Evolutionary conservation across 2,888 invertebrate genomes (phyloP).

Genomic region (Eumacrocentrus americanus): DNA sequence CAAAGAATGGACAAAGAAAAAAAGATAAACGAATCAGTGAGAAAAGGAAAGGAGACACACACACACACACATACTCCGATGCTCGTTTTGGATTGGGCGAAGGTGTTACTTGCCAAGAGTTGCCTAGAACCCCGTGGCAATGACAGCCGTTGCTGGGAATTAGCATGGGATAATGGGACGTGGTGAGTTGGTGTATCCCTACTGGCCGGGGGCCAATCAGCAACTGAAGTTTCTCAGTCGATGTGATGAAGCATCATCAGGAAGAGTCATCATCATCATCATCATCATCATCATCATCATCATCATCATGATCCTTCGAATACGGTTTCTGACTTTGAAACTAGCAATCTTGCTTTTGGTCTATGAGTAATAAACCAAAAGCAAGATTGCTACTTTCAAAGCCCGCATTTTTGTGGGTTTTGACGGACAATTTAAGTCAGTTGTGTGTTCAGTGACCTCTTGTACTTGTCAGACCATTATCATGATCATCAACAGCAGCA

Average conservation of each 20-base stretch:
- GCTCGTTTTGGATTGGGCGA: conserved; percentile 49
- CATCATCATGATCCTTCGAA: no score
- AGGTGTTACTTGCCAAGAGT: conserved; percentile 61
- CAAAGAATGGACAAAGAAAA: conserved; percentile 21
- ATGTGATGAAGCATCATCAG: conserved; percentile 11
- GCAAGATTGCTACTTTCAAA: no score
- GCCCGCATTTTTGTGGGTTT: no score
- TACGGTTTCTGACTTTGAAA: no score
- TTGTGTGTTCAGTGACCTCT: no score
- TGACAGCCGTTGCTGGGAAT: conserved; percentile 60
- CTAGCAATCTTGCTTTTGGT: no score
- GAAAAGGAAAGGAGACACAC: conserved; percentile 34
- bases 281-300: background rate
- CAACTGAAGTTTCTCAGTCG: conserved; percentile 40
- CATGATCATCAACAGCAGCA: background rate
- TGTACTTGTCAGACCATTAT: background rate
- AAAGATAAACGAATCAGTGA: conserved; percentile 35
- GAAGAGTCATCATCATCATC: conserved; percentile 19
- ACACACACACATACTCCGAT: no score
- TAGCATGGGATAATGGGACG: conserved; percentile 61
- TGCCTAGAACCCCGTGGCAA: conserved; percentile 53
- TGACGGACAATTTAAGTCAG: no score
- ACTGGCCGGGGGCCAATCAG: conserved; percentile 51
- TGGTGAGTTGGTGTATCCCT: conserved; percentile 49
- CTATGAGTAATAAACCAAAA: no score